Conservation (phyloP, 2,113 vertebrate genomes). For the Vireo altiloquus region DNA sequence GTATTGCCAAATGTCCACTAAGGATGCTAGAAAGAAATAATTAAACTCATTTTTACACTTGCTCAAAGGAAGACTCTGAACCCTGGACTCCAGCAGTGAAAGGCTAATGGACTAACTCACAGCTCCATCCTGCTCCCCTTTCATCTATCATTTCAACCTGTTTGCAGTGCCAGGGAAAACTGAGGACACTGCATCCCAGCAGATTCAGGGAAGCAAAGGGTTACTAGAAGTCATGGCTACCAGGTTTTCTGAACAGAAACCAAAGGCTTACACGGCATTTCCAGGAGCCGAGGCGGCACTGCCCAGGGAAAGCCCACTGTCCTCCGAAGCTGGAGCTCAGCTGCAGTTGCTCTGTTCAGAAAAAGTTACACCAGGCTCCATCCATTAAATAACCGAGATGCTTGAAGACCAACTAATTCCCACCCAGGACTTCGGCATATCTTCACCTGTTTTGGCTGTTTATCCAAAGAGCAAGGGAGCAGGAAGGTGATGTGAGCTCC, state of each 20-base stretch:
- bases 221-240: not conserved
- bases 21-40: not conserved
- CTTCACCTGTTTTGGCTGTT: not conserved
- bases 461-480: not conserved
- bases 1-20: not conserved
- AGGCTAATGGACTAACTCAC: not conserved
- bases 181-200: not conserved
- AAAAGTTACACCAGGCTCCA: not conserved
- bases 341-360: not conserved
- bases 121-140: not conserved
- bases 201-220: not conserved
- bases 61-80: not conserved
- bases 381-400: not conserved
- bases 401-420: not conserved
- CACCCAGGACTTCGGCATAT: not conserved
- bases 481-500: not conserved
- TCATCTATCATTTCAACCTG: conserved; percentile 23
- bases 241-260: not conserved
- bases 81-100: conserved; percentile 1
- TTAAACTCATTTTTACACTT: not conserved
- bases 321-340: not conserved
- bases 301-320: not conserved
- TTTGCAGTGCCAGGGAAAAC: conserved; percentile 38
- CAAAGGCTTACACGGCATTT: not conserved
- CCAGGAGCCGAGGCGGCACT: fast-evolving